phyloP scores from a whole-genome alignment of 2,888 invertebrate genomes.

The Rhagonycha fulva region DNA sequence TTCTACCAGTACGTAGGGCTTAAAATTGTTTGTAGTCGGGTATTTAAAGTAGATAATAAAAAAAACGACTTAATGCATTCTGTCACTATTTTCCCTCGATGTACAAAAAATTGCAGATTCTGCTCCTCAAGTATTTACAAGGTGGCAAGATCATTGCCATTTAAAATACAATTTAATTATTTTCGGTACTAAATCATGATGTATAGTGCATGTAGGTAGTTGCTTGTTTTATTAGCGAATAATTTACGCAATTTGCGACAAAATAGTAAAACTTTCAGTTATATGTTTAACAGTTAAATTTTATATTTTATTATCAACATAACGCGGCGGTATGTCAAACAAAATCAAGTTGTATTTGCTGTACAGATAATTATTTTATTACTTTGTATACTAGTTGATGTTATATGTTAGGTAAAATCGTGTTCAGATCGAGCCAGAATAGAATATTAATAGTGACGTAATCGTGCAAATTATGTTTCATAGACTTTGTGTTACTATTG shows the following conservation, averaged over 20 bases:
- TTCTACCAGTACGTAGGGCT: too few relatives aligned
- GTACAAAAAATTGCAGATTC: too few relatives aligned
- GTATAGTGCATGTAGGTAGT: background rate
- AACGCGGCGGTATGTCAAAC: background rate
- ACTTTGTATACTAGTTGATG: background rate
- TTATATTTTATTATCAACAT: background rate
- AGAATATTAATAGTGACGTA: background rate
- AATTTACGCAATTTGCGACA: background rate
- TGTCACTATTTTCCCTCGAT: too few relatives aligned
- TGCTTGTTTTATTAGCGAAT: background rate
- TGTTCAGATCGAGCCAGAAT: background rate
- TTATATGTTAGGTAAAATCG: background rate
- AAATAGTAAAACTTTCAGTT: background rate
- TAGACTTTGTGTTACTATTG: background rate
- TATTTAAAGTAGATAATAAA: too few relatives aligned
- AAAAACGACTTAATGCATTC: too few relatives aligned
- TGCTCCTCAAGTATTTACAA: too few relatives aligned
- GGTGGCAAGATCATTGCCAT: too few relatives aligned
- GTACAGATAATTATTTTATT: background rate
- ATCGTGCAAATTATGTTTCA: background rate
- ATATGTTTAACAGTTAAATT: background rate
- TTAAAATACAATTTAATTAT: too few relatives aligned
- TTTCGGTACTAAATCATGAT: too few relatives aligned
- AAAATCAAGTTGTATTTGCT: background rate
- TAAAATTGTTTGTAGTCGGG: too few relatives aligned